Base-by-base conservation (phyloP, 2,888 invertebrate species). In the Platynereis dumerilii region DNA sequence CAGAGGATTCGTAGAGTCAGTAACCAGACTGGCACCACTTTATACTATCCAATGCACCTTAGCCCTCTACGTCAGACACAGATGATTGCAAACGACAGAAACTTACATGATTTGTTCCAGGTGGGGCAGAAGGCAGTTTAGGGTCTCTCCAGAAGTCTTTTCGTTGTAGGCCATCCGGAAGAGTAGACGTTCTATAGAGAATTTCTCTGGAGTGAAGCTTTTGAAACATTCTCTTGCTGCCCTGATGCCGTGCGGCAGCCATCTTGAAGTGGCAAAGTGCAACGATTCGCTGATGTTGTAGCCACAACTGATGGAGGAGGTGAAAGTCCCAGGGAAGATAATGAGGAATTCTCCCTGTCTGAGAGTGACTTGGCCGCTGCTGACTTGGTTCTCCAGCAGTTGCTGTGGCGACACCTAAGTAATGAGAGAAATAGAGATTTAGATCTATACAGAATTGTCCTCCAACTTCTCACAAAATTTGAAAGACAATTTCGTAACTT, bases 201-300 rank as follows among this genome's bases (percentile, higher is more conserved):
- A 95, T 87, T 93, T 91, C 0, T 93, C 91, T 10, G 94, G 93
- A 83, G 96, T 95, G 81, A 92, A 91, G 78, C 92, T 94, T 45
- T 90, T 89, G 66, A 34, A 34, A 12, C 34, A 34, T 12, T 34
- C 34, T 70, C 64, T 44, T 26, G 67, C 56, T 15, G 68, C 68
- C 27, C 60, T 45, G 22, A 24, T 24, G 0, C 92, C 91, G 2
- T 88, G 86, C 58, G 89, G 86, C 0, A 96, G 85, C 94, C 94
- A 96, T 0, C 89, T 87, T 1, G 89, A 86, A 7, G 91, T 90
- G 0, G 94, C 95, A 77, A 93, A 96, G 81, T 94, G 96, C 0
- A 94, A 93, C 78, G 94, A 94, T 80, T 97, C 96, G 0, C 94
- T 92, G 0, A 94, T 90, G 0, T 91, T 90, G 80, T 92, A 94